Base-by-base conservation (phyloP, 35 echinoderm and acorn worm genomes). In the Stichopus chloronotus region DNA sequence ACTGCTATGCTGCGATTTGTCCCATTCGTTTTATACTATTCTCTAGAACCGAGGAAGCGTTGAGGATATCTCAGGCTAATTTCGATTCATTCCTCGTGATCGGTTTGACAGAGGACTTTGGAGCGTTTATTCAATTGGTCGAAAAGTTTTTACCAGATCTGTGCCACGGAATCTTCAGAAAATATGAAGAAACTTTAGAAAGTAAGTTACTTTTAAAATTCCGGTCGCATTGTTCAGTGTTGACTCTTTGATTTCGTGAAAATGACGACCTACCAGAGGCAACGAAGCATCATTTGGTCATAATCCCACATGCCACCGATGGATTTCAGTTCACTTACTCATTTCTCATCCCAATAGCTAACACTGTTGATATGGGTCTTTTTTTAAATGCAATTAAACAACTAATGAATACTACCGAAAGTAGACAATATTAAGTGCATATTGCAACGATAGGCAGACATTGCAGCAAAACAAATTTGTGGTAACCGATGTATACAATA, bases 141-240 rank as follows among this genome's bases (percentile, higher is more conserved):
- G 80, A 83, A 19, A 52, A 53, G 6, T 55, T 83, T 55, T 16
- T 83, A 83, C 80, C 80, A 83, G 80, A 83, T 55, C 7, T 83
- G 12, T 83, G 19, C 52, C 19, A 55, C 9, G 80, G 80, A 14
- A 55, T 83, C 17, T 8, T 55, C 6, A 16, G 17, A 82, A 52
- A 53, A 7, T 82, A 82, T 19, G 79, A 82, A 30, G 17, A 82
- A 12, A 82, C 7, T 13, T 30, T 54, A 9, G 9, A 11, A 0
- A 2, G 79, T 82, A 55, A 82, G 79, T 82, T 82, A 52, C 5
- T 63, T 8, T 63, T 4, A 63, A 63, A 16, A 63, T 63, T 63
- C 14, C 14, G 30, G 59, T 63, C 59, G 59, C 59, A 10, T 63
- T 63, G 8, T 63, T 63, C 8, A 63, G 4, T 10, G 59, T 10